phyloP scores from a whole-genome alignment of 1,140 invertebrate genomes.

The Papilio dardanus region DNA sequence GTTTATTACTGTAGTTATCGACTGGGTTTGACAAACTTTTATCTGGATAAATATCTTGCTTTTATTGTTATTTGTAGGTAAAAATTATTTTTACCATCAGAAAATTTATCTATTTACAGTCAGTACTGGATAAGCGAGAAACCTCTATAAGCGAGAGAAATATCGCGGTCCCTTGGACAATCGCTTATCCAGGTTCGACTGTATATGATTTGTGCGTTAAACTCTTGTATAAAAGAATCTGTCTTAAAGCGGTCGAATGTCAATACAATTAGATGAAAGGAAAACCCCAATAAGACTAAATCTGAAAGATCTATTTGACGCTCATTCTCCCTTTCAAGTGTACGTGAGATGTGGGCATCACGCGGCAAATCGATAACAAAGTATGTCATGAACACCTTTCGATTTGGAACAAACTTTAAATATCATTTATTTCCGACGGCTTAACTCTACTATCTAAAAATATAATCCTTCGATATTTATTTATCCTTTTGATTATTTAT shows the following conservation, averaged over 20 bases:
- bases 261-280: background rate
- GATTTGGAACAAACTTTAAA: conserved; percentile 43
- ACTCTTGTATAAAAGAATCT: background rate
- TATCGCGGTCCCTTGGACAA: no score
- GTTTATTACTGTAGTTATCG: background rate
- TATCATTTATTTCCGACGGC: conserved; percentile 28
- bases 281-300: background rate
- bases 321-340: conserved; percentile 48
- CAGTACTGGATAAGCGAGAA: no score
- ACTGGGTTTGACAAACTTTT: conserved; percentile 31
- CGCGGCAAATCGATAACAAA: conserved; percentile 53
- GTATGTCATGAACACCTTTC: conserved; percentile 58
- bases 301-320: conserved; percentile 40
- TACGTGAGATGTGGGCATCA: conserved; percentile 47
- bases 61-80: background rate
- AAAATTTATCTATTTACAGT: no score
- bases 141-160: no score
- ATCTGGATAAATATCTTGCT: conserved; percentile 8
- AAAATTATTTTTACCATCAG: background rate
- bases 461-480: conserved; percentile 22
- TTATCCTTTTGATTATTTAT: conserved; percentile 26
- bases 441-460: background rate
- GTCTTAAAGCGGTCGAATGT: background rate
- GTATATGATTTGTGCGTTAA: no score
- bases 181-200: no score